A percentile compares a stretch with the other conserved stretches of the same genome.
Conservation (phyloP, 2,888 invertebrate genomes). For the Philereme vetulata region DNA sequence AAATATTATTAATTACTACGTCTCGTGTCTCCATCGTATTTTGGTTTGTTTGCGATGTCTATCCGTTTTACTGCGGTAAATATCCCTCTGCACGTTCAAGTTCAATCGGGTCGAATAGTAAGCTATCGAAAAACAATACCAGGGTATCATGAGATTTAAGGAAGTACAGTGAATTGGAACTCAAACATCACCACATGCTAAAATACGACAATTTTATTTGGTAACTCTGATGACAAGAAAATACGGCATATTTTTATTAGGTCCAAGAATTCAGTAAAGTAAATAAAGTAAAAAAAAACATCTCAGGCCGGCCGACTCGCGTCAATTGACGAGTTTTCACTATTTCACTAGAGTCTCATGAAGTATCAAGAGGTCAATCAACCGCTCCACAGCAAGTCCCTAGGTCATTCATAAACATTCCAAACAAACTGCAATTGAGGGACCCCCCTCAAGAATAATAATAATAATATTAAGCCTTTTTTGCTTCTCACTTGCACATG, state of each 20-base stretch:
- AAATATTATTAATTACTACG: too few relatives aligned
- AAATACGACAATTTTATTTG: not conserved
- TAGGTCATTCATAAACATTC: too few relatives aligned
- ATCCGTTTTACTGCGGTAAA: too few relatives aligned
- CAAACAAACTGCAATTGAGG: too few relatives aligned
- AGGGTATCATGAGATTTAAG: conserved; percentile 7
- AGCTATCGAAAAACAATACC: conserved; percentile 9
- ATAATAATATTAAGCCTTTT: not conserved
- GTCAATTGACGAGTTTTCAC: conserved; percentile 19
- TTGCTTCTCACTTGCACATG: conserved; percentile 9
- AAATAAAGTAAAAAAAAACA: not conserved
- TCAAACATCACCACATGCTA: not conserved
- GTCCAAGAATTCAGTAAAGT: not conserved
- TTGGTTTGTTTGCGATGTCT: too few relatives aligned
- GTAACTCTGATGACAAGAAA: not conserved
- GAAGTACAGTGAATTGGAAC: not conserved
- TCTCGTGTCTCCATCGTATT: too few relatives aligned
- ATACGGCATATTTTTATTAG: not conserved
- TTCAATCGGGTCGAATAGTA: conserved; percentile 10
- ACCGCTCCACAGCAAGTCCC: not conserved
- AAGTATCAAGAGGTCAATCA: not conserved
- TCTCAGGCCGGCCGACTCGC: not conserved
- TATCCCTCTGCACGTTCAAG: too few relatives aligned
- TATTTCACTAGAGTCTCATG: conserved; percentile 18
- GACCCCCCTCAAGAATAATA: too few relatives aligned